phyloP scores from a whole-genome alignment of 1,140 invertebrate species.

The Eurosta solidaginis region DNA sequence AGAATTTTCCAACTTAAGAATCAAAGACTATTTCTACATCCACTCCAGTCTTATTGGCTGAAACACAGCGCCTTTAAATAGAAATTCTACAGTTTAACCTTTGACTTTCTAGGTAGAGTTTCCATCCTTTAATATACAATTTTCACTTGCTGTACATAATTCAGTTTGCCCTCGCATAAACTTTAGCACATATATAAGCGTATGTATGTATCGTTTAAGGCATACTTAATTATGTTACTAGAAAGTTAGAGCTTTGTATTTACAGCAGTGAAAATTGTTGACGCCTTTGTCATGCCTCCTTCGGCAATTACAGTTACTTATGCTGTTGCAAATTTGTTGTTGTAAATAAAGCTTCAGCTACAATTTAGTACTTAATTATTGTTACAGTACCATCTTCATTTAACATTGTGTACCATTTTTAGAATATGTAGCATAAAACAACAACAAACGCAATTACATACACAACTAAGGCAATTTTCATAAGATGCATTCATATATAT shows the following conservation, averaged over 20 bases:
- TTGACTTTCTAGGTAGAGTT: too few relatives aligned
- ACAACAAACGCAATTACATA: background rate
- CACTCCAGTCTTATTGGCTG: too few relatives aligned
- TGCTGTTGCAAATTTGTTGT: background rate
- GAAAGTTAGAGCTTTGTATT: background rate
- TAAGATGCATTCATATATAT: background rate
- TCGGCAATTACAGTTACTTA: background rate
- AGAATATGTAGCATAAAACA: background rate
- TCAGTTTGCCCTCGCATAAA: too few relatives aligned
- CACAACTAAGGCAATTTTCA: too few relatives aligned
- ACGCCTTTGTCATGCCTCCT: background rate
- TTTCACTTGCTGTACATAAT: too few relatives aligned
- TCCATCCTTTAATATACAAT: too few relatives aligned
- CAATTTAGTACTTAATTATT: constrained; percentile 24
- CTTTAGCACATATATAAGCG: background rate
- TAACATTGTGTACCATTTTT: too few relatives aligned
- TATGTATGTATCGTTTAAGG: background rate
- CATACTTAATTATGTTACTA: background rate
- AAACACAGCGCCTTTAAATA: too few relatives aligned
- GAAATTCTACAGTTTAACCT: too few relatives aligned
- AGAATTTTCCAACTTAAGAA: too few relatives aligned
- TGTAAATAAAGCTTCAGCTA: constrained; percentile 12
- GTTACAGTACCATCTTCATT: background rate
- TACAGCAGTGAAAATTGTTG: constrained; percentile 21
- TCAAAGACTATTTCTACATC: too few relatives aligned